These are phyloP conservation scores for Gadus macrocephalus DNA, from an alignment of 2,113 vertebrate species.

Conservation along the genomic window DNA sequence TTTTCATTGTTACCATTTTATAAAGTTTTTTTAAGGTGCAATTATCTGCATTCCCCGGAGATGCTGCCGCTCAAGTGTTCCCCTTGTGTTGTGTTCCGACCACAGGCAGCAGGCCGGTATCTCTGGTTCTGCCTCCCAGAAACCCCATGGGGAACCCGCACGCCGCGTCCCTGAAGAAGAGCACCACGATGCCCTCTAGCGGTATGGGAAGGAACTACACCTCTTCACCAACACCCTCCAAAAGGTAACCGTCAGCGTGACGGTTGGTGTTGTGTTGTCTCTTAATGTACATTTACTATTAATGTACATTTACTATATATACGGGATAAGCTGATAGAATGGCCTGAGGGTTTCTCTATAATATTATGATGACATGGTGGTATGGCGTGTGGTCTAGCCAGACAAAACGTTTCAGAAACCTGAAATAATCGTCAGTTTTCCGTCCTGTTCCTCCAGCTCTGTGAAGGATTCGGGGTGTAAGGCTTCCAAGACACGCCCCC, in stretches of 20 bases:
- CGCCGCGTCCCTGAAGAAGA: constrained; percentile 59
- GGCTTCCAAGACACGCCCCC: constrained; percentile 24
- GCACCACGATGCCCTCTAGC: constrained; percentile 66
- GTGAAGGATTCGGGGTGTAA: constrained; percentile 55
- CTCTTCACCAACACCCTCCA: constrained; percentile 40
- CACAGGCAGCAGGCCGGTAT: constrained; percentile 59
- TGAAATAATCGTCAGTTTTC: background rate
- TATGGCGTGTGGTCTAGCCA: too few relatives aligned
- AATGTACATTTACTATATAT: background rate
- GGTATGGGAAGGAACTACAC: constrained; percentile 62
- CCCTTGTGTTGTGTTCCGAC: constrained; percentile 15
- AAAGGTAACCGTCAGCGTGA: constrained; percentile 36
- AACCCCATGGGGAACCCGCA: constrained; percentile 29
- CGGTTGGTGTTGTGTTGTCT: background rate
- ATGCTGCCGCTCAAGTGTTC: background rate
- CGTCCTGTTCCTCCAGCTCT: background rate
- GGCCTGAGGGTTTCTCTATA: background rate
- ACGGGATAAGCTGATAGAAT: background rate
- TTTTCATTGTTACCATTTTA: too few relatives aligned
- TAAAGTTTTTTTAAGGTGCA: too few relatives aligned
- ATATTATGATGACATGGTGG: background rate
- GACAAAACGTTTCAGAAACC: too few relatives aligned
- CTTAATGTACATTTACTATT: background rate
- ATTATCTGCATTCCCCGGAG: too few relatives aligned
- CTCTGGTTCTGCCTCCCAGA: constrained; percentile 59